phyloP scores from a whole-genome alignment of 2,113 vertebrate species.

The Galemys pyrenaicus region DNA sequence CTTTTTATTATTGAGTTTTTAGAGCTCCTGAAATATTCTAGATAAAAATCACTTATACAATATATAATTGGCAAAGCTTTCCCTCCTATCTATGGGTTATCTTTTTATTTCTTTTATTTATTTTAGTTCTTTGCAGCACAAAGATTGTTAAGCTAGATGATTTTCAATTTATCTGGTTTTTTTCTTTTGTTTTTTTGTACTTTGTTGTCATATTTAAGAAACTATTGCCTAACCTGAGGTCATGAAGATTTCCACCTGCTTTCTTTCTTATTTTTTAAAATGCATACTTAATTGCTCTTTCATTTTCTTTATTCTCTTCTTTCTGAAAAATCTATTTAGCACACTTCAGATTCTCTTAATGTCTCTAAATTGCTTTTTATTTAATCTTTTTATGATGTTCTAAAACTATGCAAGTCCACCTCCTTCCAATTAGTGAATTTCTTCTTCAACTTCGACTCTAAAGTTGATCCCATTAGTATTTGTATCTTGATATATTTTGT shows the following conservation, averaged over 20 bases:
- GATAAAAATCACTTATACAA: background rate
- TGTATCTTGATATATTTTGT: background rate
- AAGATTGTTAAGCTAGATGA: background rate
- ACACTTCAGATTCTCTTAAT: background rate
- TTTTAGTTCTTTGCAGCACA: background rate
- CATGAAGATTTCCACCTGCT: background rate
- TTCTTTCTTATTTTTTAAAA: slow-evolving; percentile 42
- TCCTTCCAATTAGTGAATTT: background rate
- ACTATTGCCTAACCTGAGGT: background rate
- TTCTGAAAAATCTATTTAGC: background rate
- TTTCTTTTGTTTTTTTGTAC: background rate
- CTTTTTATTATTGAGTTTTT: background rate
- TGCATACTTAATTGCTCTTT: background rate
- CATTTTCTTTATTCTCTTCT: background rate
- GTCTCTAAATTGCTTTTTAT: background rate
- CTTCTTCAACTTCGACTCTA: background rate
- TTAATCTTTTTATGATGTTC: background rate
- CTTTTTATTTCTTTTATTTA: background rate
- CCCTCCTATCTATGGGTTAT: background rate
- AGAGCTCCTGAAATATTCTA: background rate
- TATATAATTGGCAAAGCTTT: background rate
- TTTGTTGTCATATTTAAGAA: background rate
- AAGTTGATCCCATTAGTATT: background rate
- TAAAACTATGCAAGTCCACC: background rate
- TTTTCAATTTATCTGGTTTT: background rate